Percentiles rank a stretch among this genome's conserved stretches.
These are phyloP conservation scores for Philhelius pedissequus DNA, from an alignment of 2,888 invertebrate genomes.

Conservation along the genomic window DNA sequence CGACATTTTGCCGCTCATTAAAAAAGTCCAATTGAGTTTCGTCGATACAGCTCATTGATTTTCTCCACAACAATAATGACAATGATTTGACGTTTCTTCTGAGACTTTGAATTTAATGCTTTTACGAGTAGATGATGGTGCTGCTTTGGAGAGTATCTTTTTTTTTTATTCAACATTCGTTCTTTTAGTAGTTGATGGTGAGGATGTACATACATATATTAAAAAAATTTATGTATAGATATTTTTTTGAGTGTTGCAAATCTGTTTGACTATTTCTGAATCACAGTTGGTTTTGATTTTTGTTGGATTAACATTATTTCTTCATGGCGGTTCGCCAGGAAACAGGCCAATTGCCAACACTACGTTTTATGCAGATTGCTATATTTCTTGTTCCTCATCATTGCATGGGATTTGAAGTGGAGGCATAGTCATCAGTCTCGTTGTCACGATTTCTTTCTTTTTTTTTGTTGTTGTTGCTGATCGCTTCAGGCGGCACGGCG, in stretches of 20 bases:
- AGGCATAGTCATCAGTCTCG: slow-evolving; percentile 7
- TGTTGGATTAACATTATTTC: slow-evolving; percentile 31
- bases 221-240: too few relatives aligned
- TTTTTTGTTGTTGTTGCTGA: not conserved
- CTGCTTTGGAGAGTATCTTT: slow-evolving; percentile 7
- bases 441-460: slow-evolving; percentile 18
- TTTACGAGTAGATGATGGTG: too few relatives aligned
- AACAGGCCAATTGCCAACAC: slow-evolving; percentile 50
- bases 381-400: slow-evolving; percentile 24
- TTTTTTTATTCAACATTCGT: not conserved
- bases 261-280: slow-evolving; percentile 34
- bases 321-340: not conserved
- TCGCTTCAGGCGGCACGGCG: slow-evolving; percentile 22
- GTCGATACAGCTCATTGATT: slow-evolving; percentile 53
- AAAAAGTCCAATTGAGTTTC: slow-evolving; percentile 43
- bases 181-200: not conserved
- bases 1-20: slow-evolving; percentile 57
- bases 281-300: slow-evolving; percentile 41
- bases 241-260: slow-evolving; percentile 13
- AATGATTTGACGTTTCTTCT: not conserved
- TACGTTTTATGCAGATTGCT: slow-evolving; percentile 36
- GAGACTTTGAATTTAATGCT: slow-evolving; percentile 2
- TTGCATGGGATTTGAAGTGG: not conserved
- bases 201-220: too few relatives aligned
- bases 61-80: slow-evolving; percentile 16